Evolutionary conservation across 2,113 vertebrate genomes (phyloP), one percentile per base, ranked within the genome.

Genomic region (Oryzias celebensis): DNA sequence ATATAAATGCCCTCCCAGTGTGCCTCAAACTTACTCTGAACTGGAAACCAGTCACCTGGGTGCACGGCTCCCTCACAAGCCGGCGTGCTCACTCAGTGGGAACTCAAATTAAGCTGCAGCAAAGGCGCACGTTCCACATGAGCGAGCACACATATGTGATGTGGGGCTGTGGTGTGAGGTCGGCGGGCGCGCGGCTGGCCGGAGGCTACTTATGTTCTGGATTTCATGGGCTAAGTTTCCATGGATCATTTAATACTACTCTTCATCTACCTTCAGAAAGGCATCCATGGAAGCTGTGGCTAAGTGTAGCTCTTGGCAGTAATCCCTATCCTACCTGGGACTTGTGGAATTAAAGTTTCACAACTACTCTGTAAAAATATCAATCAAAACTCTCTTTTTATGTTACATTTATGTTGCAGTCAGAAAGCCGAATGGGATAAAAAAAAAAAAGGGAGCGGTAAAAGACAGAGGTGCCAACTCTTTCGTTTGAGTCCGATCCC

Each of bases 171-270:
- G 60, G 47, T 73, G 58, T 66, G 75, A 75, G 64, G 80, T 80
- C 71, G 78, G 69, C 31, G 17, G 66, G 71, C 83, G 55, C 81
- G 72, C 48, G 61, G 54, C 55, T 26, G 55, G 80, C 83, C 60
- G 28, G 59, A 64, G 85, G 85, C 74, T 76, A 79, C 81, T 77
- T 75, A 77, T 80, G 68, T 77, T 83, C 80, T 64, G 68, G 53
- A 74, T 83, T 86, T 82, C 64, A 83, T 60, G 58, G 73, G 69
- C 75, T 58, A 53, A 55, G 73, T 82, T 86, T 83, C 62, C 81
- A 78, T 68, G 81, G 79, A 80, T 85, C 81, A 84, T 85, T 88
- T 87, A 80, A 73, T 79, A 70, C 43, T 67, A 79, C 61, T 58
- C 61, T 43, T 84, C 59, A 70, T 68, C 63, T 60, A 75, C 65